Conservation (phyloP, 92 coral and sea anemone species). For the Zoanthus solanderi region DNA sequence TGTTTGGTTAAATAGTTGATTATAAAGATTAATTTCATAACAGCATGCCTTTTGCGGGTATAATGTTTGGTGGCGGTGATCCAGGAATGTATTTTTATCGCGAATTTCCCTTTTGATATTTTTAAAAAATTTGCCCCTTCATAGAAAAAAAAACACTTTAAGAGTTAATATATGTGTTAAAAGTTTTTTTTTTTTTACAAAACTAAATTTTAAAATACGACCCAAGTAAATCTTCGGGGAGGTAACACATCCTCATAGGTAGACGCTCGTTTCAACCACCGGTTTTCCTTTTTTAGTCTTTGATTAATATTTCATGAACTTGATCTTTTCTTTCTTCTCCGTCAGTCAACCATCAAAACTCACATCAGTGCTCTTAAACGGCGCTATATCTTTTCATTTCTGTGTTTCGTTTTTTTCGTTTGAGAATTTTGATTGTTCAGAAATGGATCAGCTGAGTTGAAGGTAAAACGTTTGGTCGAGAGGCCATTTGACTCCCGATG, state of each 20-base stretch:
- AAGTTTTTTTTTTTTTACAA: not conserved
- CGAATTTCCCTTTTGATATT: not conserved
- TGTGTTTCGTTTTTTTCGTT: not conserved
- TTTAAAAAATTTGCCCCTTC: not conserved
- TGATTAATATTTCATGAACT: constrained; percentile 44
- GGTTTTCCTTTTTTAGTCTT: constrained; percentile 40
- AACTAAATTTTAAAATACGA: not conserved
- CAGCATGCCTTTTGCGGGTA: constrained; percentile 48
- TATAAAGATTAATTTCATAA: constrained; percentile 41
- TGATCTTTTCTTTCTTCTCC: constrained; percentile 52
- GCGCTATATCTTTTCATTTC: constrained; percentile 18
- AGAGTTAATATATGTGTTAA: not conserved
- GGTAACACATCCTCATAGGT: not conserved
- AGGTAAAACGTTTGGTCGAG: not conserved
- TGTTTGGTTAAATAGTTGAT: constrained; percentile 41
- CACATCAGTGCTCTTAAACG: constrained; percentile 41
- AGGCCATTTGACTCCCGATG: constrained; percentile 22
- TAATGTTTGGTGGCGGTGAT: constrained; percentile 19
- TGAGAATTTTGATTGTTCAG: not conserved
- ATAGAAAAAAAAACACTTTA: not conserved
- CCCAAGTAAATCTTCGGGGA: not conserved
- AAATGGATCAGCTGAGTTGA: constrained; percentile 17
- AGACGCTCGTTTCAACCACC: constrained; percentile 32
- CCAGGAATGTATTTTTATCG: not conserved
- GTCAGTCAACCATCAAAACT: constrained; percentile 44